Evolutionary conservation across 2,888 invertebrate genomes (phyloP).

Genomic region (Synergus japonicus): DNA sequence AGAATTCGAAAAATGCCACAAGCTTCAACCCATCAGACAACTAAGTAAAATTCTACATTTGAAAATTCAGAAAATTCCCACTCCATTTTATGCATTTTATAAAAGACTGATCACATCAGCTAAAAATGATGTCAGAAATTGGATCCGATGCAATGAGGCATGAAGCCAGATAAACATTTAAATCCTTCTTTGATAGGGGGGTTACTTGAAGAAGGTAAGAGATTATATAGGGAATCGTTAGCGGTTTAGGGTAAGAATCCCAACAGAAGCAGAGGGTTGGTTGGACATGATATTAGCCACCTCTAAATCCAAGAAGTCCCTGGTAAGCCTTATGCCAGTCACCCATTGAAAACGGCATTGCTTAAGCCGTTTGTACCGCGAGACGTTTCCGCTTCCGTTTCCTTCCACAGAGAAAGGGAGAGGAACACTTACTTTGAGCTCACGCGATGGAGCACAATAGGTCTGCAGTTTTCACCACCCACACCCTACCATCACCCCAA

Average conservation of each 20-base stretch:
- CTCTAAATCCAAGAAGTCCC: not conserved
- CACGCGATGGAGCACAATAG: not conserved
- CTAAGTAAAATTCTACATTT: not conserved
- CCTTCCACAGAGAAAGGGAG: not conserved
- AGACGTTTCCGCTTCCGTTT: slow-evolving; percentile 12
- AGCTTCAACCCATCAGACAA: not conserved
- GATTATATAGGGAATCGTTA: not conserved
- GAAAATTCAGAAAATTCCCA: not conserved
- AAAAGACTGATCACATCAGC: no score
- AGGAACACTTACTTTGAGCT: not conserved
- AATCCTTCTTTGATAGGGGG: not conserved
- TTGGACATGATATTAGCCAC: slow-evolving; percentile 6
- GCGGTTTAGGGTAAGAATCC: not conserved
- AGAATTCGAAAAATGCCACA: not conserved
- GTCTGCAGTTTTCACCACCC: not conserved
- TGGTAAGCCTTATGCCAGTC: not conserved
- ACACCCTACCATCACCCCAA: not conserved
- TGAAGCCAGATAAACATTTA: not conserved
- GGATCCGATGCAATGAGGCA: not conserved
- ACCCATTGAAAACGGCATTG: slow-evolving; percentile 10
- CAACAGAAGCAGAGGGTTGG: not conserved
- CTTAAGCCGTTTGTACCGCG: slow-evolving; percentile 10
- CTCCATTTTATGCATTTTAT: no score
- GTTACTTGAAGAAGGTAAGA: not conserved
- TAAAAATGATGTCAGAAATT: not conserved